Evolutionary conservation across 2,797 vertebrate species (phyloP), one percentile per base, ranked within the genome.

Genomic region (Malacoctenus gilli): DNA sequence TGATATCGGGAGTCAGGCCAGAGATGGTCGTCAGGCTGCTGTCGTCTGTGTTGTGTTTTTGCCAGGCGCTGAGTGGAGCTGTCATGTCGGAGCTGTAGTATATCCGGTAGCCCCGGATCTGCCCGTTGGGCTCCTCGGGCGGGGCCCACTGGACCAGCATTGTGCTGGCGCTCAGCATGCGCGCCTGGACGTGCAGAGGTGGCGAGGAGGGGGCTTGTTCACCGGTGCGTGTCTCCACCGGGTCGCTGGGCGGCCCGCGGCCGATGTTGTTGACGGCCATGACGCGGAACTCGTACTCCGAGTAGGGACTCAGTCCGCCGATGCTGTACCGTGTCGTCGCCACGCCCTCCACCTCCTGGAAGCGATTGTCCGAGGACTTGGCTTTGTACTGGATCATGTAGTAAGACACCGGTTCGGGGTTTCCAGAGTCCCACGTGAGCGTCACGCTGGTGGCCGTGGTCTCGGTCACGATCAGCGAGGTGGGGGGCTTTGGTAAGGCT

Each of bases 71-170:
- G 75, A 96, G 84, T 0, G 94, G 93, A 44, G 94, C 91, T 1
- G 90, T 89, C 0, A 93, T 73, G 77, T 95, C 94, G 0, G 92
- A 92, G 37, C 93, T 95, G 41, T 96, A 97, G 88, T 97, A 97
- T 48, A 98, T 92, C 0, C 96, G 89, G 87, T 95, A 97, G 22
- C 96, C 96, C 8, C 94, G 89, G 68, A 98, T 94, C 68, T 95
- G 93, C 2, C 96, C 96, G 0, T 98, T 98, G 41, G 96, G 94
- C 61, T 98, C 96, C 75, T 97, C 95, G 0, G 96, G 96, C 0
- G 92, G 91, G 40, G 95, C 94, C 96, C 96, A 98, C 79, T 97
- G 95, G 5, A 98, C 95, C 62, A 98, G 85, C 95, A 98, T 98
- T 16, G 96, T 97, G 85, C 93, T 96, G 78, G 95, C 93, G 0